phyloP scores from a whole-genome alignment of 2,797 vertebrate genomes.

The Propithecus perrieri region DNA sequence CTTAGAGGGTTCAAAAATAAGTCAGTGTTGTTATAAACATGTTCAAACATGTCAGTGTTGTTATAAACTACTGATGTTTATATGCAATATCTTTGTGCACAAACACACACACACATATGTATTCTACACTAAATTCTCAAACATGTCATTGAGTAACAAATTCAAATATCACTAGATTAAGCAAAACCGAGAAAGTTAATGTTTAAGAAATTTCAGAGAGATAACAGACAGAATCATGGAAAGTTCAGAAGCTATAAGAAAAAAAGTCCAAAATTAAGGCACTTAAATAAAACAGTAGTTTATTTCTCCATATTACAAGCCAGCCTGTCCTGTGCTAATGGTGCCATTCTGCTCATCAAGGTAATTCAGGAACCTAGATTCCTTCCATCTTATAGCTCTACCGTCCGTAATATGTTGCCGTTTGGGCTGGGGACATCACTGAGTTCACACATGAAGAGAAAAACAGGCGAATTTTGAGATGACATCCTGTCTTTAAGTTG shows the following conservation, averaged over 20 bases:
- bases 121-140: background rate
- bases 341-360: background rate
- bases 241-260: background rate
- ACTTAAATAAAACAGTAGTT: background rate
- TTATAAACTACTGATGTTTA: background rate
- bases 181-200: constrained; percentile 11
- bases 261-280: background rate
- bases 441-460: background rate
- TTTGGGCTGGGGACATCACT: background rate
- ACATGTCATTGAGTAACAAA: background rate
- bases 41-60: background rate
- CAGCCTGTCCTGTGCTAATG: background rate
- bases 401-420: background rate
- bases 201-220: background rate
- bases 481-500: background rate
- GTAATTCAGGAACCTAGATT: background rate
- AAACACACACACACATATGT: too few relatives aligned
- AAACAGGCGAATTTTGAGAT: background rate
- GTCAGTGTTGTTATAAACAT: background rate
- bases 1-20: background rate
- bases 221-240: background rate
- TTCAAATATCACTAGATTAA: background rate
- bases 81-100: background rate
- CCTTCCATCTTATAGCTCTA: background rate
- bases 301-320: background rate